These are phyloP conservation scores for Caenorhabditis parvicauda DNA, from an alignment of 2,888 invertebrate species.

Conservation along the genomic window DNA sequence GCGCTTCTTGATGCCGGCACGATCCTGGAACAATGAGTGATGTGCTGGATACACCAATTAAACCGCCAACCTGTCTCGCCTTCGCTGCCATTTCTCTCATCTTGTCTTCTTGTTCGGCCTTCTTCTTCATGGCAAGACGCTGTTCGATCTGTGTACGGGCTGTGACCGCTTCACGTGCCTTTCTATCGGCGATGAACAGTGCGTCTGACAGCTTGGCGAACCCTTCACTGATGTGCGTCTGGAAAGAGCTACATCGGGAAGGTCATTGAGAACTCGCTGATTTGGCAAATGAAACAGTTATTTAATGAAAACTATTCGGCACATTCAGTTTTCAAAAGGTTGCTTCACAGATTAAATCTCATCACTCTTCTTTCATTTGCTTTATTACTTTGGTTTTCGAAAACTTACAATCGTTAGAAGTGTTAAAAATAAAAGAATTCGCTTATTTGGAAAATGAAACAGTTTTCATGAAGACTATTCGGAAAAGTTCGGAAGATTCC, in stretches of 20 bases:
- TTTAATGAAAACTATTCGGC: not conserved
- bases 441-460: no score
- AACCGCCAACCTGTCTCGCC: conserved; percentile 73
- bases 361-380: no score
- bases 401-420: no score
- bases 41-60: no score
- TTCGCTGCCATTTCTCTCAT: conserved; percentile 87
- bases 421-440: no score
- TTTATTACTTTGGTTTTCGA: not conserved
- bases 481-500: no score
- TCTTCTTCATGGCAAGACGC: conserved; percentile 90
- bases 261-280: not conserved
- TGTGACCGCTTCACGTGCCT: conserved; percentile 95
- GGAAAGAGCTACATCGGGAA: no score
- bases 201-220: conserved; percentile 97
- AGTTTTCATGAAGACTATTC: no score
- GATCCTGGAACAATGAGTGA: conserved; percentile 6
- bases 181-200: conserved; percentile 92
- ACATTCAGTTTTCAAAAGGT: not conserved
- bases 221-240: conserved; percentile 96
- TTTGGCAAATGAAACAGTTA: not conserved
- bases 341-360: not conserved
- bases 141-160: conserved; percentile 86
- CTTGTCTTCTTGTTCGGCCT: conserved; percentile 75
- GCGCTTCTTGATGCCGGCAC: conserved; percentile 18